Conservation (phyloP, 2,113 vertebrate genomes). For the Apodemus sylvaticus region DNA sequence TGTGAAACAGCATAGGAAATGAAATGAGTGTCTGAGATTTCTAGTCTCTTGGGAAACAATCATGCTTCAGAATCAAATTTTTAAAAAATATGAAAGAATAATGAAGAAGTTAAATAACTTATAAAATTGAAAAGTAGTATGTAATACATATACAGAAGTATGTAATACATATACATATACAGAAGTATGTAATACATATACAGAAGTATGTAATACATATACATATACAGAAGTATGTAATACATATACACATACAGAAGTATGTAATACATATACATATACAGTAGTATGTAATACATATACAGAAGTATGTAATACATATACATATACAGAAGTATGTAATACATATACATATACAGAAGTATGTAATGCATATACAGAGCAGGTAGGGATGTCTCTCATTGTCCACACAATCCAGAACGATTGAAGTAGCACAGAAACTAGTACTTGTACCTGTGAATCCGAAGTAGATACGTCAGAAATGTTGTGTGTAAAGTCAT, state of each 20-base stretch:
- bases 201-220: too few species aligned
- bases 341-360: not conserved
- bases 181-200: not conserved
- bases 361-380: not conserved
- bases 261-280: not conserved
- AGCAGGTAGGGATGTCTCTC: not conserved
- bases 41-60: not conserved
- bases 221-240: too few species aligned
- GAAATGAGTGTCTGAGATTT: not conserved
- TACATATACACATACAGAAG: not conserved
- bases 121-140: conserved; percentile 11
- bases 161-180: not conserved
- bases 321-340: too few species aligned
- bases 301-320: too few species aligned
- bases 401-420: not conserved
- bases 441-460: not conserved
- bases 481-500: not conserved
- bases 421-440: conserved; percentile 6
- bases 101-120: conserved; percentile 32
- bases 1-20: not conserved
- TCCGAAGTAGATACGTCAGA: conserved; percentile 44
- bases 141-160: not conserved
- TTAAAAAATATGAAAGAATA: conserved; percentile 1
- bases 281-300: not conserved
- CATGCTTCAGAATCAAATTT: not conserved